Evolutionary conservation across 2,797 vertebrate genomes (phyloP).

Genomic region (Aplochiton taeniatus): DNA sequence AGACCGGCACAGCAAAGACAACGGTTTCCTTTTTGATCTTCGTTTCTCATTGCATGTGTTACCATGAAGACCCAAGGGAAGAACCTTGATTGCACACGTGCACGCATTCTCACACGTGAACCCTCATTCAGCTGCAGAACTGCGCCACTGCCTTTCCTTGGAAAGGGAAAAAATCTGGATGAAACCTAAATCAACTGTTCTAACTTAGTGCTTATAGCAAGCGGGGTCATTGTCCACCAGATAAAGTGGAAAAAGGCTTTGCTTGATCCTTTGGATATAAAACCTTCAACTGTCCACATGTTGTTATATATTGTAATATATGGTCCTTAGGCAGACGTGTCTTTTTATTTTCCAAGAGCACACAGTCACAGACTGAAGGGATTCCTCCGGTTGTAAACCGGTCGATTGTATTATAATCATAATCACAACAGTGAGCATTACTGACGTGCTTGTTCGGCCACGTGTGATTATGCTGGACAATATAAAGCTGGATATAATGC

Average conservation of each 20-base stretch:
- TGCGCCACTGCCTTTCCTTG: no score
- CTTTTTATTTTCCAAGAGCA: background rate
- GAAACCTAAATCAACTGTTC: background rate
- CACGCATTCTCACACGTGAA: conserved; percentile 4
- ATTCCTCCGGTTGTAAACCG: background rate
- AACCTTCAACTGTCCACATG: background rate
- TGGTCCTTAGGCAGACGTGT: background rate
- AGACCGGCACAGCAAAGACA: conserved; percentile 77
- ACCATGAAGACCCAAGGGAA: no score
- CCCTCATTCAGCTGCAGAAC: background rate
- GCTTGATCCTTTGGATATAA: background rate
- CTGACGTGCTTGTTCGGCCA: background rate
- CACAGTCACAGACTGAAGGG: background rate
- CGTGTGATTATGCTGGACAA: background rate
- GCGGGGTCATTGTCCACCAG: background rate
- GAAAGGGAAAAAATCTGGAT: no score
- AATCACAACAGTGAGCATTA: background rate
- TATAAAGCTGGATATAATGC: background rate
- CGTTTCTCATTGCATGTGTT: no score
- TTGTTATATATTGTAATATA: no score
- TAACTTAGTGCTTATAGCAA: no score
- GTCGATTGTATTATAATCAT: background rate
- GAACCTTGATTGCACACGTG: no score
- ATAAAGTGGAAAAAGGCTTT: background rate
- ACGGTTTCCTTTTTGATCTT: background rate